Conservation (phyloP, 1,140 invertebrate species). For the Polypedilum pembai region DNA sequence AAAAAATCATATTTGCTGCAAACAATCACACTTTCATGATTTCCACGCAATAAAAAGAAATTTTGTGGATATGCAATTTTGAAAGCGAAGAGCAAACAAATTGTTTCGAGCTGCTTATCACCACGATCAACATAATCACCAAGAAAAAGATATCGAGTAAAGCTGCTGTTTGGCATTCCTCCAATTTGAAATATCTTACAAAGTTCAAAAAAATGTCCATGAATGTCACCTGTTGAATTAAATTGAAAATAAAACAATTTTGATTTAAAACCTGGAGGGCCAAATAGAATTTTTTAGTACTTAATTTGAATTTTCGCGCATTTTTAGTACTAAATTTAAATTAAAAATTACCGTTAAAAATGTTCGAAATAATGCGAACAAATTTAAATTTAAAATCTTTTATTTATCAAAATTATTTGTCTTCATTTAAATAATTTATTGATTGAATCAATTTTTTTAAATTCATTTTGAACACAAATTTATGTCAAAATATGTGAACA, state of each 20-base stretch:
- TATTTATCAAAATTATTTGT: too few species aligned
- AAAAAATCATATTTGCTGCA: slow-evolving; percentile 14
- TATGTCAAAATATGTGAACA: not conserved
- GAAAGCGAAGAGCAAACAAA: slow-evolving; percentile 56
- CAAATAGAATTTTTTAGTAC: too few species aligned
- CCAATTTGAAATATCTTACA: slow-evolving; percentile 99
- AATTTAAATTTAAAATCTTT: too few species aligned
- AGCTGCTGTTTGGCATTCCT: slow-evolving; percentile 89
- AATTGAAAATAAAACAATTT: not conserved
- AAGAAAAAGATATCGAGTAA: slow-evolving; percentile 99
- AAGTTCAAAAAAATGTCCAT: slow-evolving; percentile 99
- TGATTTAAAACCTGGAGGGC: too few species aligned
- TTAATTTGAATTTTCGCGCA: too few species aligned
- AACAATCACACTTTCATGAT: slow-evolving; percentile 97
- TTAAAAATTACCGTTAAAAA: too few species aligned
- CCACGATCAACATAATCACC: slow-evolving; percentile 99
- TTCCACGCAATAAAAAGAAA: slow-evolving; percentile 95
- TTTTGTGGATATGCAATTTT: slow-evolving; percentile 98
- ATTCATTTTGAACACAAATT: too few species aligned
- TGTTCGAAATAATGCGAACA: too few species aligned
- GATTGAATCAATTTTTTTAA: too few species aligned
- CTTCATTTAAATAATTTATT: too few species aligned
- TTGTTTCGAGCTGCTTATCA: slow-evolving; percentile 99
- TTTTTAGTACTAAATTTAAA: too few species aligned
- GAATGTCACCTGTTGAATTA: slow-evolving; percentile 74